These are phyloP conservation scores for Araneus ventricosus DNA, from an alignment of 1,140 invertebrate species.

Conservation along the genomic window DNA sequence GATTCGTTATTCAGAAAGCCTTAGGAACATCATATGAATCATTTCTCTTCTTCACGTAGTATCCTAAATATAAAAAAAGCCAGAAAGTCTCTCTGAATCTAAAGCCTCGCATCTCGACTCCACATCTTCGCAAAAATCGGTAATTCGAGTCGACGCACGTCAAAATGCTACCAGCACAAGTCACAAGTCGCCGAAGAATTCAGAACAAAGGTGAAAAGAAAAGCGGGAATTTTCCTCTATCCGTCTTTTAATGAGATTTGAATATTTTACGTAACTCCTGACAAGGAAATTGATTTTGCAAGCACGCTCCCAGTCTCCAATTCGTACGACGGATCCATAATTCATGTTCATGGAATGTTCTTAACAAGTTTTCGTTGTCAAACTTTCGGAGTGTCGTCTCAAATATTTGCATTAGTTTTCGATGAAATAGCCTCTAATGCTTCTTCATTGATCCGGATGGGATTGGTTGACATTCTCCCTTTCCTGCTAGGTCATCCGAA, in stretches of 20 bases:
- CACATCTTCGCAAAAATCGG: not conserved
- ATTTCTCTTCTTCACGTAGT: not conserved
- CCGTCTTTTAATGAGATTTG: constrained; percentile 51
- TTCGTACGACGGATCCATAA: constrained; percentile 31
- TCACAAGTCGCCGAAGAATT: constrained; percentile 14
- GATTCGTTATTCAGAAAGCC: not conserved
- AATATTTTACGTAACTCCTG: constrained; percentile 53
- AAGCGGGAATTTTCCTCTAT: not conserved
- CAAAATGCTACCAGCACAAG: not conserved
- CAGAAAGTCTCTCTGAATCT: not conserved
- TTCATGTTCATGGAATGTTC: constrained; percentile 52
- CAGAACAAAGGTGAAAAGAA: constrained; percentile 22
- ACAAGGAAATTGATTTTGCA: constrained; percentile 53
- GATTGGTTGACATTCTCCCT: not conserved
- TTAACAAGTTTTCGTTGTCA: constrained; percentile 53
- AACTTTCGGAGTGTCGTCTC: constrained; percentile 22
- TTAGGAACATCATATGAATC: not conserved
- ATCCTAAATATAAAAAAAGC: not conserved
- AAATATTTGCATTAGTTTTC: constrained; percentile 56
- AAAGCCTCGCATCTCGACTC: not conserved
- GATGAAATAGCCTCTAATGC: constrained; percentile 1
- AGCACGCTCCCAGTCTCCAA: constrained; percentile 1
- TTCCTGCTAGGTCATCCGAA: not conserved
- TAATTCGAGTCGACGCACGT: constrained; percentile 9
- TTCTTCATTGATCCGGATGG: not conserved